Conservation (phyloP, 2,888 invertebrate species). For the Tortricodes alternella region DNA sequence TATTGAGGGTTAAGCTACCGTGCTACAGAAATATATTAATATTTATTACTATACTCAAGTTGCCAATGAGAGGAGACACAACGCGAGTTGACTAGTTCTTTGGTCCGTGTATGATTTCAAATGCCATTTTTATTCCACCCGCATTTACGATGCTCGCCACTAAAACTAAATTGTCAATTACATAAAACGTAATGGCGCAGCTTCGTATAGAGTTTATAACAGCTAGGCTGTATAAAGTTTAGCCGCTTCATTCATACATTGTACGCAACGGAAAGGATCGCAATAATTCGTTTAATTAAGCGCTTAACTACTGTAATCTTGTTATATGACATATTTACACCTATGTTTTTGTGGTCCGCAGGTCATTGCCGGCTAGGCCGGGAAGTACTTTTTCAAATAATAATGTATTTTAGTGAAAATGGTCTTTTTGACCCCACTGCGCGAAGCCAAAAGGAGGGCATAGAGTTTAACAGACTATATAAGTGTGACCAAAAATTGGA, state of each 20-base stretch:
- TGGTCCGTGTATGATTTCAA: conserved; percentile 6
- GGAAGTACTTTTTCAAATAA: too few species aligned
- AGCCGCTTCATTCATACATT: conserved; percentile 17
- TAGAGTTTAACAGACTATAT: too few species aligned
- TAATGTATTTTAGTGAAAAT: too few species aligned
- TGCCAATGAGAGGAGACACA: background rate
- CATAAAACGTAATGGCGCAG: conserved; percentile 25
- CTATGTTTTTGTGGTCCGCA: background rate
- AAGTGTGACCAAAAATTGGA: too few species aligned
- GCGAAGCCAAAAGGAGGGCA: too few species aligned
- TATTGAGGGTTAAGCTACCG: too few species aligned
- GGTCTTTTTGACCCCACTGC: too few species aligned
- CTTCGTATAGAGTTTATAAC: conserved; percentile 9
- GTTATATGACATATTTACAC: conserved; percentile 7
- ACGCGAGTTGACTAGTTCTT: background rate
- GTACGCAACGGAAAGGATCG: conserved; percentile 16
- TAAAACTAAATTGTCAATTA: conserved; percentile 29
- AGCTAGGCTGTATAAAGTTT: conserved; percentile 16
- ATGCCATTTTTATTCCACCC: conserved; percentile 17
- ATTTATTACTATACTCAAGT: too few species aligned
- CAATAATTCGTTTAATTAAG: conserved; percentile 29
- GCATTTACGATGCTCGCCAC: conserved; percentile 13
- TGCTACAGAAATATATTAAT: too few species aligned
- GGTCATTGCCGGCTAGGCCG: too few species aligned
- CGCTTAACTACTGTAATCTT: conserved; percentile 25